These are phyloP conservation scores for Megalopta genalis DNA, from an alignment of 1,140 invertebrate genomes.

Conservation along the genomic window DNA sequence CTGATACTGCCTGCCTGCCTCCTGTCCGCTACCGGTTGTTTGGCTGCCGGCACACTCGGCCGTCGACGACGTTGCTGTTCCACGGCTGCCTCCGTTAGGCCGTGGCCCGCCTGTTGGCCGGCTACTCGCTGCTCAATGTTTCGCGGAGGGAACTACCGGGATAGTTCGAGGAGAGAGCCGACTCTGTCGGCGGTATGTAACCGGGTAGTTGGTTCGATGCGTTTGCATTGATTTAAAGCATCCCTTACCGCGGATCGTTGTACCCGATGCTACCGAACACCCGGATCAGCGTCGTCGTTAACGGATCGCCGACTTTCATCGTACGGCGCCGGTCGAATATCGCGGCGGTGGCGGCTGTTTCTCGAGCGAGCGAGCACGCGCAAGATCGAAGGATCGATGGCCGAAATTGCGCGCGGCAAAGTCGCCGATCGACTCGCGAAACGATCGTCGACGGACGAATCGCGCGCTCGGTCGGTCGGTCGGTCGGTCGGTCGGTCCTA, in stretches of 20 bases:
- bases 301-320: slow-evolving; percentile 13
- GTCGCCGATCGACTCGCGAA: slow-evolving; percentile 40
- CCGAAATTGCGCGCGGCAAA: neutral
- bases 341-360: neutral
- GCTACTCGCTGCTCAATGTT: slow-evolving; percentile 19
- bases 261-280: slow-evolving; percentile 25
- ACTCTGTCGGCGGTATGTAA: slow-evolving; percentile 19
- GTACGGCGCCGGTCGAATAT: neutral
- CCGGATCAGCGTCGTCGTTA: slow-evolving; percentile 15
- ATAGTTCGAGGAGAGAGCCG: slow-evolving; percentile 40
- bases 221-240: slow-evolving; percentile 70
- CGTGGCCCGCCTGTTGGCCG: slow-evolving; percentile 23
- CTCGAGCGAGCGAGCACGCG: neutral
- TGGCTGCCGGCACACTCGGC: slow-evolving; percentile 3
- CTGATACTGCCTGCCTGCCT: neutral
- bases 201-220: slow-evolving; percentile 44
- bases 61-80: slow-evolving; percentile 24
- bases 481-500: slow-evolving; percentile 55
- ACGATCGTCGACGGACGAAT: slow-evolving; percentile 23
- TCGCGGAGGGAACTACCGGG: slow-evolving; percentile 37
- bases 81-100: neutral
- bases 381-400: neutral
- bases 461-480: slow-evolving; percentile 43
- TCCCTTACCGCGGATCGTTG: slow-evolving; percentile 58
- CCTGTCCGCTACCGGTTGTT: neutral